Conservation (phyloP, 1,140 invertebrate species). For the Oncopeltus fasciatus region DNA sequence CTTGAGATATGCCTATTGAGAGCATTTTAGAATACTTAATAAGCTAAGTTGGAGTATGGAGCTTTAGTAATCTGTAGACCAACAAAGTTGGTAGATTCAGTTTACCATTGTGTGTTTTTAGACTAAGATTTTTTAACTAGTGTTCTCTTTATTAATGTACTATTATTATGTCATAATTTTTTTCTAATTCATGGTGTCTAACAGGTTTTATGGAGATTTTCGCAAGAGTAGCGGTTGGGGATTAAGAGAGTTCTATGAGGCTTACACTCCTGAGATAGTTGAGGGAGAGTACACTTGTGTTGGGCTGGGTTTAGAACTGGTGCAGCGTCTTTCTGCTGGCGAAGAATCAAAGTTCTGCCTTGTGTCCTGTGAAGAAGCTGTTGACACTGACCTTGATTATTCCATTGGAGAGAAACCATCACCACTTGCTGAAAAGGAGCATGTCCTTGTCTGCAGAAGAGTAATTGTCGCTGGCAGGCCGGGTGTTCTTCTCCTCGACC, state of each 20-base stretch:
- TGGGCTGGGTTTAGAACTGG: constrained; percentile 64
- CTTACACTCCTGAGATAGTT: constrained; percentile 62
- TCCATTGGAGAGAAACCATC: constrained; percentile 34
- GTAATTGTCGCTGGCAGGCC: constrained; percentile 52
- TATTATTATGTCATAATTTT: too few species aligned
- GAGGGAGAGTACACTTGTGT: constrained; percentile 72
- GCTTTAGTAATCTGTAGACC: too few species aligned
- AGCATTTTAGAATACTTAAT: too few species aligned
- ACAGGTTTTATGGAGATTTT: constrained; percentile 56
- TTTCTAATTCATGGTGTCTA: too few species aligned
- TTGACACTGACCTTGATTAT: constrained; percentile 50
- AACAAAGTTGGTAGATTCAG: too few species aligned
- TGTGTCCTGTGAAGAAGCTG: constrained; percentile 75
- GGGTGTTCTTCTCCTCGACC: constrained; percentile 68
- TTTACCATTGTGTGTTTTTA: too few species aligned
- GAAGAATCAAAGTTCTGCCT: constrained; percentile 44
- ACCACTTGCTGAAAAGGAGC: constrained; percentile 46
- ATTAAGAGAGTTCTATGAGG: constrained; percentile 51
- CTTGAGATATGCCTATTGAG: too few species aligned
- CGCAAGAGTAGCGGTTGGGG: constrained; percentile 41
- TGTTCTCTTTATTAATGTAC: too few species aligned
- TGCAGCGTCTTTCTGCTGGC: constrained; percentile 39
- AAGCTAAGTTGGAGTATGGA: too few species aligned
- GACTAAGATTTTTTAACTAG: too few species aligned
- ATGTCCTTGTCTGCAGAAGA: constrained; percentile 67